A percentile compares a stretch with the other conserved stretches of the same genome.
phyloP scores from a whole-genome alignment of 2,113 vertebrate species.

The Polyodon spathula region DNA sequence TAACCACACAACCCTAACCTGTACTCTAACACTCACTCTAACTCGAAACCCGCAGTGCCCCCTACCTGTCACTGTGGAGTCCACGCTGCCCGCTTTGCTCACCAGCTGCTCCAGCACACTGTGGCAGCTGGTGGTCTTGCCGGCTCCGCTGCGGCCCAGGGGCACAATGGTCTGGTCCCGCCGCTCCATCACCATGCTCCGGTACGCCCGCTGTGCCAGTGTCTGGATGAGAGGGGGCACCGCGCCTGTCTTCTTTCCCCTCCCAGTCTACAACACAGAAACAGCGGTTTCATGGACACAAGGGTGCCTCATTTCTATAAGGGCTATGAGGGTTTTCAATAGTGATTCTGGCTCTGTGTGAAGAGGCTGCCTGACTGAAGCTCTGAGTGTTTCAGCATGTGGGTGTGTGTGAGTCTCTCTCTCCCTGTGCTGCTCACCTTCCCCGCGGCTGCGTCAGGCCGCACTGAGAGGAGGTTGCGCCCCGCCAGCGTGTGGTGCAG shows the following conservation, averaged over 20 bases:
- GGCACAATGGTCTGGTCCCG: constrained; percentile 76
- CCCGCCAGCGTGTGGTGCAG: constrained; percentile 65
- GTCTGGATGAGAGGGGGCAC: constrained; percentile 55
- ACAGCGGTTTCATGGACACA: constrained; percentile 15
- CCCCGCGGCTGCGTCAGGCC: constrained; percentile 28
- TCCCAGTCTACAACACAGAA: constrained; percentile 34
- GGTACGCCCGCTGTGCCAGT: constrained; percentile 66
- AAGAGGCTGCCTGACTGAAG: too few relatives aligned
- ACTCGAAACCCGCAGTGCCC: background rate
- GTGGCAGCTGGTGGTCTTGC: constrained; percentile 70
- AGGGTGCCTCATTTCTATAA: too few relatives aligned
- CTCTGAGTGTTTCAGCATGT: background rate
- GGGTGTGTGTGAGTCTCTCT: background rate
- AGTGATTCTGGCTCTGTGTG: too few relatives aligned
- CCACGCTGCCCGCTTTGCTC: constrained; percentile 57
- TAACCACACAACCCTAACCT: too few relatives aligned
- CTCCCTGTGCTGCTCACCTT: constrained; percentile 68
- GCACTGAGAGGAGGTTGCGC: constrained; percentile 57
- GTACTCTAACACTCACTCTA: background rate
- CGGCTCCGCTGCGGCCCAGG: constrained; percentile 72
- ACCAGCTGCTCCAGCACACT: constrained; percentile 64
- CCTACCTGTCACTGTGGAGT: constrained; percentile 57
- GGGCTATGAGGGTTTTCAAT: too few relatives aligned
- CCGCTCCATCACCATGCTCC: constrained; percentile 61
- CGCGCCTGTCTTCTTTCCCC: constrained; percentile 43